Conservation (phyloP, 1,140 invertebrate species). For the Holotrichia oblita region DNA sequence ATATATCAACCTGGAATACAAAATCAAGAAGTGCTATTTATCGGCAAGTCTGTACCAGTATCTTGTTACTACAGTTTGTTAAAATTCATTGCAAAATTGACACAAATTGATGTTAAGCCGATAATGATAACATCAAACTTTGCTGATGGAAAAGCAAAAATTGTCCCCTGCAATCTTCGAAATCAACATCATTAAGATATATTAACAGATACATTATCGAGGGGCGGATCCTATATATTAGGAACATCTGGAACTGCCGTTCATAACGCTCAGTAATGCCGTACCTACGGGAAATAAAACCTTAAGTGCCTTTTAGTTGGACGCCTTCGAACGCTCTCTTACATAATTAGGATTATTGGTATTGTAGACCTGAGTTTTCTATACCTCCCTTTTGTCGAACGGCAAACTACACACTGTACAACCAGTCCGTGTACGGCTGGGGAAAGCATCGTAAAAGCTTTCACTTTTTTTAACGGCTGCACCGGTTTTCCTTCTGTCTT, state of each 20-base stretch:
- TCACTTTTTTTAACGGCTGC: conserved; percentile 46
- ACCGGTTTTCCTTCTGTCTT: conserved; percentile 46
- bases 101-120: background rate
- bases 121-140: background rate
- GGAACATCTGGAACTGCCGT: conserved; percentile 38
- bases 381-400: conserved; percentile 42
- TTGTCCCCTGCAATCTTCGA: background rate
- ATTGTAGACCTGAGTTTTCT: conserved; percentile 42
- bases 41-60: too few relatives aligned
- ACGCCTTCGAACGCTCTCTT: conserved; percentile 45
- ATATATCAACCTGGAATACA: too few relatives aligned
- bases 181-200: conserved; percentile 15
- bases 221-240: background rate
- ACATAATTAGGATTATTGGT: conserved; percentile 51
- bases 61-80: background rate
- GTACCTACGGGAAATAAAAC: conserved; percentile 45
- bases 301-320: conserved; percentile 48
- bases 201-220: conserved; percentile 31
- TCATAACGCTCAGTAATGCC: conserved; percentile 8
- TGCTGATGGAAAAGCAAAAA: background rate
- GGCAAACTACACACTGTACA: conserved; percentile 23
- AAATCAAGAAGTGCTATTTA: too few relatives aligned
- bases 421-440: background rate
- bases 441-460: conserved; percentile 46
- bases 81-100: too few relatives aligned